phyloP scores from a whole-genome alignment of 2,797 vertebrate species.

The Centroberyx gerrardi region DNA sequence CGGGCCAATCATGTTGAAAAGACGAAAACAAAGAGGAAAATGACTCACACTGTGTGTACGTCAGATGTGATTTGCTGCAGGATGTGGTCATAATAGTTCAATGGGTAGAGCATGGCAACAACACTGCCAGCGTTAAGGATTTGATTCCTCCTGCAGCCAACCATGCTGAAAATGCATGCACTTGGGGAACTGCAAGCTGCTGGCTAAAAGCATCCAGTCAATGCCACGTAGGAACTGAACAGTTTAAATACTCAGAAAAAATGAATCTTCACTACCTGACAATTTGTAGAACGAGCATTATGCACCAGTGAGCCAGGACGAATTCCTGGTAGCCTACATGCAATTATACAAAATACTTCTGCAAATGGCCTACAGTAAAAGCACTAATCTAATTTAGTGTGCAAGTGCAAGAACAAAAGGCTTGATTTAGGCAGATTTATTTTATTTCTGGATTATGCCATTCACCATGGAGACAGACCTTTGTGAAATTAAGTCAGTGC shows the following conservation, averaged over 20 bases:
- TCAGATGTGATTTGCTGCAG: background rate
- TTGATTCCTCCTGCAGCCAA: too few relatives aligned
- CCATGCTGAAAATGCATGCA: too few relatives aligned
- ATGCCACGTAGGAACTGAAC: too few relatives aligned
- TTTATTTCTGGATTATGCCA: constrained; percentile 43
- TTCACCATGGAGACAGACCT: constrained; percentile 28
- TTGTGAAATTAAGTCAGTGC: constrained; percentile 25
- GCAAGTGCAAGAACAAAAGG: background rate
- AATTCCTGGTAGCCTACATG: background rate
- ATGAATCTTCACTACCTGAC: background rate
- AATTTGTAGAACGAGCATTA: background rate
- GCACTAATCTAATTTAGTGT: background rate
- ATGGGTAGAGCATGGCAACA: background rate
- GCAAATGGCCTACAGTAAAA: background rate
- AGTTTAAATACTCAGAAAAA: too few relatives aligned
- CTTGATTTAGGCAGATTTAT: constrained; percentile 12
- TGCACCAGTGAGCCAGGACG: background rate
- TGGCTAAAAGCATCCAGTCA: too few relatives aligned
- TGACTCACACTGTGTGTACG: too few relatives aligned
- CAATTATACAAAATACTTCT: background rate
- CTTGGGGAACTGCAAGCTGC: too few relatives aligned
- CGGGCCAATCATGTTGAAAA: background rate
- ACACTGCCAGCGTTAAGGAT: background rate
- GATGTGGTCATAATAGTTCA: too few relatives aligned
- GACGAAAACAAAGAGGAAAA: too few relatives aligned